Base-by-base conservation (phyloP, 1,140 invertebrate genomes). In the Nylanderia fulva region DNA sequence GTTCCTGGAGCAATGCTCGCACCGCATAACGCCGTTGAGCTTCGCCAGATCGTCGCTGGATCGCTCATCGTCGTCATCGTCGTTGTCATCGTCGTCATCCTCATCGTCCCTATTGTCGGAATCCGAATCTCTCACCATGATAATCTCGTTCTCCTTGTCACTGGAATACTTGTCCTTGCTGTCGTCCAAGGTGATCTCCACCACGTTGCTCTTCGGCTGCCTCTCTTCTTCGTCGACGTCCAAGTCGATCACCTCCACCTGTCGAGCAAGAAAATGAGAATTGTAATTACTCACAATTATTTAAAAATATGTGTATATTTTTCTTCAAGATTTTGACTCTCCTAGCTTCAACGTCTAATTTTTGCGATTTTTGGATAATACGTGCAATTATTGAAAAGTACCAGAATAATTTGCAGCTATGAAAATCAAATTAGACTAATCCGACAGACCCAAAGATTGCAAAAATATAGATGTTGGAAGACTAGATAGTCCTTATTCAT, bases 71-170 rank as follows among this genome's bases (percentile, higher is more conserved):
- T 89, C 88, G 9, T 93, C 91, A 24, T 92, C 90, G 1, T 69
- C 66, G 0, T 66, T 58, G 0, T 66, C n/a, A 4, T 61, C 56
- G 11, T 85, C 18, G 69, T 84, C 90, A 39, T 90, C 84, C 1
- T 90, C 89, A 6, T 93, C 91, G n/a, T 92, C 91, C 5, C 63
- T 48, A 29, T 36, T 11, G 7, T 68, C 33, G 9, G 76, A 79
- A 24, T 94, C 93, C 0, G 94, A 94, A 66, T 94, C 94, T 9
- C 91, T 92, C 13, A 95, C 92, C 92, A 94, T 94, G 24, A 95
- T 95, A 3, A 95, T 90, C 61, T 95, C 94, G 77, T 95, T 95
- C 52, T 95, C 94, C 74, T 95, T 95, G 48, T 95, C 94, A 72
- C 94, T 95, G 5, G 94, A 95, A 45, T 90, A 92, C 39, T 95